phyloP scores from a whole-genome alignment of 2,888 invertebrate genomes.

The Ormyrus thymus region DNA sequence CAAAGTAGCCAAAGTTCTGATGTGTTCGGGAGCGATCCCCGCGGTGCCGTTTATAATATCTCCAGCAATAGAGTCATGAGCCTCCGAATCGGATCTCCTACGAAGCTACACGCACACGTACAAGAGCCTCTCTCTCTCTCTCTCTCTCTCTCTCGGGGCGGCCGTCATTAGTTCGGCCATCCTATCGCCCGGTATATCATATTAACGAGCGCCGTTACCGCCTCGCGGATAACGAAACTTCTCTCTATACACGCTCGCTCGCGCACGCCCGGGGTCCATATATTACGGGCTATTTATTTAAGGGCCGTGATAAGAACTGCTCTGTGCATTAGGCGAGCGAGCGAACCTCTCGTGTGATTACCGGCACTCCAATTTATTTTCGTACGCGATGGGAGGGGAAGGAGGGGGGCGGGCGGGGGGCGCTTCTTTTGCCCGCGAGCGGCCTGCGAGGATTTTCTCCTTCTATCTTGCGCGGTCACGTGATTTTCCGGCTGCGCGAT shows the following conservation, averaged over 20 bases:
- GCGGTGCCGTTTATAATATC: background rate
- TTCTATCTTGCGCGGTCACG: background rate
- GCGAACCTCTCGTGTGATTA: conserved; percentile 57
- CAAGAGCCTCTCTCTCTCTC: background rate
- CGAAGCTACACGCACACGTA: background rate
- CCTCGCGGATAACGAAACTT: conserved; percentile 59
- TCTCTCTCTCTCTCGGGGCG: conserved; percentile 42
- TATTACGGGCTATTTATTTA: conserved; percentile 61
- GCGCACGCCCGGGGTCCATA: conserved; percentile 36
- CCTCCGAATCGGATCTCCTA: conserved; percentile 32
- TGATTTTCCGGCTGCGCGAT: conserved; percentile 6
- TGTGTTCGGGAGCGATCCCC: conserved; percentile 1
- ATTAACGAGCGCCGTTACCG: conserved; percentile 64
- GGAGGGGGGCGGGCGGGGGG: background rate
- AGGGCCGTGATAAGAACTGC: conserved; percentile 60
- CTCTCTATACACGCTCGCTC: conserved; percentile 20
- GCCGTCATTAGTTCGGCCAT: conserved; percentile 60
- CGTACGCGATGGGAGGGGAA: conserved; percentile 19
- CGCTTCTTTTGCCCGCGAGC: background rate
- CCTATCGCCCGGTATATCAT: conserved; percentile 63
- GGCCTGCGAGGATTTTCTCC: conserved; percentile 2
- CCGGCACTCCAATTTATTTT: conserved; percentile 60
- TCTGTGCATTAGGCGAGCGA: conserved; percentile 56
- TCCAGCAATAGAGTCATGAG: background rate
- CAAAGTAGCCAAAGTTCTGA: conserved; percentile 24